Evolutionary conservation across 2,113 vertebrate genomes (phyloP).

Genomic region (Acrocephalus kingi): DNA sequence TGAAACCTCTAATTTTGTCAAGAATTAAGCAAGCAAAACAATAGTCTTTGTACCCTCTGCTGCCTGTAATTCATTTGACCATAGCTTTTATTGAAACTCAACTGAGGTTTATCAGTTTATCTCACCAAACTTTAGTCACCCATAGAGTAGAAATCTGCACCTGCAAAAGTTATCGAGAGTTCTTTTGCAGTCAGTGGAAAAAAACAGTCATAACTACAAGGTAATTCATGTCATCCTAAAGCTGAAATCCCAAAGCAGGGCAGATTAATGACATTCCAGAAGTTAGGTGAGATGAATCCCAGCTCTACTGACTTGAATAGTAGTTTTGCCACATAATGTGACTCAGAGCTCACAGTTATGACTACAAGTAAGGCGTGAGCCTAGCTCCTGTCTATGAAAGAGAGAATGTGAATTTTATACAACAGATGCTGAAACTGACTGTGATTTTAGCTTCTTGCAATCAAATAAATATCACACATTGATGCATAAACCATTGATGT

Average conservation of each 20-base stretch:
- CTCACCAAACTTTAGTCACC: not conserved
- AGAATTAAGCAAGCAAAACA: not conserved
- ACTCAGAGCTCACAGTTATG: not conserved
- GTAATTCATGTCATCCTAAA: not conserved
- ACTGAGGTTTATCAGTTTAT: not conserved
- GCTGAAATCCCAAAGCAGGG: not conserved
- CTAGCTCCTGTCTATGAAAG: not conserved
- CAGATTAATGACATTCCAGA: not conserved
- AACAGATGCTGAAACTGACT: not conserved
- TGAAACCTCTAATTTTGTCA: not conserved
- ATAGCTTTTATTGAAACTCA: not conserved
- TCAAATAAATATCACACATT: not conserved
- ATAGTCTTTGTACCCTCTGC: not conserved
- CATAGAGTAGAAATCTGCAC: not conserved
- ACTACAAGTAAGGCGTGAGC: not conserved
- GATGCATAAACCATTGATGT: not conserved
- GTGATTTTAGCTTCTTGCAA: not conserved
- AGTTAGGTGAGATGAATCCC: not conserved
- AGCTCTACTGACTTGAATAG: not conserved
- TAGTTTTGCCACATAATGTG: not conserved
- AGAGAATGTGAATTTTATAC: not conserved
- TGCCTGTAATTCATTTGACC: not conserved
- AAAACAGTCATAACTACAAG: not conserved
- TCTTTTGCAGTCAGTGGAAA: not conserved
- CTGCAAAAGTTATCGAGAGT: not conserved